Percentiles rank a stretch among this genome's conserved stretches.
These are phyloP conservation scores for Cariama cristata DNA, from an alignment of 2,113 vertebrate genomes.

Conservation along the genomic window DNA sequence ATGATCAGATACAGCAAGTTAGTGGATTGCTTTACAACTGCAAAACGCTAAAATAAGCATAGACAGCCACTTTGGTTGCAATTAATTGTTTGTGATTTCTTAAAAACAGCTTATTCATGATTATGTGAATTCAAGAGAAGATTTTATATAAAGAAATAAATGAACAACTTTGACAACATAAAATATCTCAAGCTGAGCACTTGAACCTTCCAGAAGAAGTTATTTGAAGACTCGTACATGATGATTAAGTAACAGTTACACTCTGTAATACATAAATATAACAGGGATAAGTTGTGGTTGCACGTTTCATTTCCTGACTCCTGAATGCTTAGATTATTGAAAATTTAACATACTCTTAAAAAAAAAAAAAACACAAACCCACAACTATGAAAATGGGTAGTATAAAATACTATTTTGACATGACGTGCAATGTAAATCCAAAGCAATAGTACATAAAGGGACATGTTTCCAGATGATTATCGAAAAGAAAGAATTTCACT, in stretches of 20 bases:
- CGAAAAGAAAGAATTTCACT: not conserved
- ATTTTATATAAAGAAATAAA: not conserved
- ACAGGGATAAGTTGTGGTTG: not conserved
- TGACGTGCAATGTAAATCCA: not conserved
- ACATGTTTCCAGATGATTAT: not conserved
- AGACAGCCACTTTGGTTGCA: not conserved
- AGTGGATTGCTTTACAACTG: not conserved
- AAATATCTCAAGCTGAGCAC: not conserved
- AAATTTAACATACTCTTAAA: not conserved
- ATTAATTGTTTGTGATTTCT: not conserved
- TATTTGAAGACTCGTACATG: not conserved
- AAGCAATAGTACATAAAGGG: not conserved
- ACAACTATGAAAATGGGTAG: not conserved
- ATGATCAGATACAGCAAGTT: not conserved
- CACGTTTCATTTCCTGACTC: not conserved
- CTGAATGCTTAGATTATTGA: not conserved
- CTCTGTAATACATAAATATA: not conserved
- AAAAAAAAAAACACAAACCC: not conserved
- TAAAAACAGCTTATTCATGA: not conserved
- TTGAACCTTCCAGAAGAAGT: not conserved
- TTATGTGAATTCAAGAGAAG: not conserved
- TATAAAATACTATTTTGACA: not conserved
- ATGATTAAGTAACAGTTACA: not conserved
- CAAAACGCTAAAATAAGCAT: not conserved
- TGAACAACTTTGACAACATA: not conserved